Base-by-base conservation (phyloP, 2,888 invertebrate genomes). In the Rotaria socialis region DNA sequence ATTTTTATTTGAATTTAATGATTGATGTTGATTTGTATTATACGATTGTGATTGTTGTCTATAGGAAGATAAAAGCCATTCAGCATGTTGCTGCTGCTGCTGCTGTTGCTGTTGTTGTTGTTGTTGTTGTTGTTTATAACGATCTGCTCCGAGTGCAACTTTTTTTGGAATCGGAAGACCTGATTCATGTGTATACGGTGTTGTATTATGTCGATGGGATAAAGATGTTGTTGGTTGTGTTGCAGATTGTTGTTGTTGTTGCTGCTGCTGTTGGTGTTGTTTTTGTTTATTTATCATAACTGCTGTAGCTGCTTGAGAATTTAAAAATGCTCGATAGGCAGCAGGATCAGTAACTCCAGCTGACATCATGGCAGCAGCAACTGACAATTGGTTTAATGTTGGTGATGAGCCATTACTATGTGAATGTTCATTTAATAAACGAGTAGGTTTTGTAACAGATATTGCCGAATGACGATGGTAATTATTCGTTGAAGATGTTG, bases 81-180 rank as follows among this genome's bases (percentile, higher is more conserved):
- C 55, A 55, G 19, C n/a, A 80, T 80, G 80, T 8, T 80, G 80
- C n/a, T 80, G 80, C n/a, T 80, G 80, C 8, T 80, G 80, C 16
- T 80, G 80, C 19, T 80, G 80, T 56, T 56, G 56, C 8, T 67
- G 67, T 16, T 67, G 67, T 16, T 80, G 80, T 24, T 80, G 67
- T 10, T 80, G 80, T 4, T 80, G 43, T n/a, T 80, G 47, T 80
- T 80, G 80, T 47, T 80, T 80, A n/a, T 47, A 80, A 14, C 47
- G 43, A n/a, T 80, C 80, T 35, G 14, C 14, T 80, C 47, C 24
- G 3, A 80, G 22, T n/a, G 80, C 80, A 43, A 80, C 47, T 80
- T 80, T 80, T 47, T 80, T 80, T n/a, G 80, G 80, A 47, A 80
- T 47, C 6, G 80, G 80, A 24, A 80, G 80, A n/a, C 80, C 80